Evolutionary conservation across 1,140 invertebrate genomes (phyloP), one percentile per base, ranked within the genome.

Genomic region (Nixonia krombeini): DNA sequence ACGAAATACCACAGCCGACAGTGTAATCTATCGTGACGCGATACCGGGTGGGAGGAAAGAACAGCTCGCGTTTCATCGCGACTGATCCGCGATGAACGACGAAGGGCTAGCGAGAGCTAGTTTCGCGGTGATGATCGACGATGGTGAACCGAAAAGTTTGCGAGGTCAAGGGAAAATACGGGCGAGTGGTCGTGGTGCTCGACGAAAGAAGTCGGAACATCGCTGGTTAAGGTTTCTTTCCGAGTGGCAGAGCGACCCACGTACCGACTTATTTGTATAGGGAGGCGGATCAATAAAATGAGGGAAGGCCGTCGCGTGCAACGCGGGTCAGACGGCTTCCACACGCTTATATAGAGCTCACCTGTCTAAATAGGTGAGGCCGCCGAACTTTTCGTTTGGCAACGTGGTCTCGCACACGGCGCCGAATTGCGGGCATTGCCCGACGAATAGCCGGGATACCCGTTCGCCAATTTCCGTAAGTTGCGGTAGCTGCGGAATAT

Each of bases 221-320:
- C 35, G 53, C 45, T 62, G 64, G 42, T 61, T 61, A 62, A 69
- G 71, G 67, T 75, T 79, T 78, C 74, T 68, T 73, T 58, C 31
- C 21, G 51, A 75, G 69, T 75, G 63, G 50, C 69, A 75, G 73
- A 35, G 56, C 46, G 35, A 70, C 68, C 53, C 67, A 67, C 52
- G n/a, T 70, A 61, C 61, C 59, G 74, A 73, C 78, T 80, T 79
- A 80, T 80, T 82, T 82, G 79, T 80, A 80, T 75, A 75, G 77
- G 67, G 71, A 63, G 70, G 65, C 58, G 74, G 79, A 83, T 84
- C 82, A 76, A 84, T 84, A 82, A 81, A 84, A 81, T 75, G 72
- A 81, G 79, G 81, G 76, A 75, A 75, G 74, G 75, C 77, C 75
- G 72, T 82, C 74, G 79, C 80, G 76, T 81, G 80, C 73, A 28